A percentile compares a stretch with the other conserved stretches of the same genome.
Conservation (phyloP, 2,113 vertebrate genomes). For the Sciurus niger region DNA sequence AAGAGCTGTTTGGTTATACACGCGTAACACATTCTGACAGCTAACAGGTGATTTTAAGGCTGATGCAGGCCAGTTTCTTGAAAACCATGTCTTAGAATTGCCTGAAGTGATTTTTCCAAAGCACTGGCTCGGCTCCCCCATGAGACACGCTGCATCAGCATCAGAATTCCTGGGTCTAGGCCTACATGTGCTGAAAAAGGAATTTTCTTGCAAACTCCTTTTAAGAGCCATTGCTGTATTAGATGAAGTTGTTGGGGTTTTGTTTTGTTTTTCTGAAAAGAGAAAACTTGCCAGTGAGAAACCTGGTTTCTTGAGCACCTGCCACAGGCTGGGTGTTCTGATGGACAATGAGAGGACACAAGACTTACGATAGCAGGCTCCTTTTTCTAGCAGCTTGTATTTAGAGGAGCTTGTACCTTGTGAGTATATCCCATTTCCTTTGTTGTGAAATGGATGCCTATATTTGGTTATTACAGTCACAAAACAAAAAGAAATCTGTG, state of each 20-base stretch:
- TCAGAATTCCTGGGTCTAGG: neutral
- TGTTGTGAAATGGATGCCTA: neutral
- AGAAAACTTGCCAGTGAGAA: neutral
- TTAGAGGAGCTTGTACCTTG: neutral
- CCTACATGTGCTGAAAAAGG: neutral
- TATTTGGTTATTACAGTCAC: conserved; percentile 1
- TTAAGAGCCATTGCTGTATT: neutral
- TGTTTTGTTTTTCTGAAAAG: neutral
- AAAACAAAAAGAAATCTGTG: neutral
- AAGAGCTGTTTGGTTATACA: neutral
- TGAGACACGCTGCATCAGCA: neutral
- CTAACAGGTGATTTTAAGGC: neutral
- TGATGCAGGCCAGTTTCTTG: neutral
- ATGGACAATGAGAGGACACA: neutral
- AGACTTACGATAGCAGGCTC: neutral
- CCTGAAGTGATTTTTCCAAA: neutral
- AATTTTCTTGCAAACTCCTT: neutral
- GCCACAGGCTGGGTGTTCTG: neutral
- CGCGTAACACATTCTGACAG: neutral
- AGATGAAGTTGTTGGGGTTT: neutral
- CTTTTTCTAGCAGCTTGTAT: neutral
- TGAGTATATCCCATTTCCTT: neutral
- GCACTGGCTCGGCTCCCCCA: neutral
- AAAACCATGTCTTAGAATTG: conserved; percentile 10
- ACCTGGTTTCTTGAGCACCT: neutral